Base-by-base conservation (phyloP, 2,888 invertebrate species). In the Agrotis puta region DNA sequence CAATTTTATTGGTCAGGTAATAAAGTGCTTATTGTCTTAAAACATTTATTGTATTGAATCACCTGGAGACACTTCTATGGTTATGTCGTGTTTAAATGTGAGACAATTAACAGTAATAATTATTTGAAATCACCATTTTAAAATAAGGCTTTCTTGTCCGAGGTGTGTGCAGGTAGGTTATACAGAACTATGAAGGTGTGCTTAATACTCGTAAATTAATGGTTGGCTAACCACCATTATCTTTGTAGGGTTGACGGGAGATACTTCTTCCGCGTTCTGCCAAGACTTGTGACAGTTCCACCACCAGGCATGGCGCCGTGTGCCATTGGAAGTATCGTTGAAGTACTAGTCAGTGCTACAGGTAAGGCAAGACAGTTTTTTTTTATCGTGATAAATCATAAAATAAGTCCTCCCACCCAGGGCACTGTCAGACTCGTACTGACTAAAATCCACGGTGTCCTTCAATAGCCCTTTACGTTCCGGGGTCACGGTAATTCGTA, bases 281-380 rank as follows among this genome's bases (percentile, higher is more conserved):
- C 99, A 43, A 97, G 98, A 75, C 94, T 98, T 83, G 97, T 98
- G 73, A 98, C 98, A 89, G 98, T 99, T 50, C 98, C 98, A 74
- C 98, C 98, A 18, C 98, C 99, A 1, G 99, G 99, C 64, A 98
- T 99, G 97, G 98, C 99, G 67, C 99, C 99, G 4, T 99, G 99
- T 94, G 98, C 99, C 27, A 97, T 99, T 61, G 99, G 99, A 77
- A 99, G 99, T 77, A 97, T 99, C 67, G 99, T 99, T 2, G 99
- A 99, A 97, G 99, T 99, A 84, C 97, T 99, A 93, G 98, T 98
- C 87, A 98, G 98, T 94, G 98, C 98, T 81, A 98, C 98, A 86
- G 97, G 98, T 96, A 87, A 2, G 71, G 58, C 59, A 11, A 20
- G 20, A n/a, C n/a, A n/a, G n/a, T n/a, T n/a, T n/a, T n/a, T n/a